Base-by-base conservation (phyloP, 1,140 invertebrate species). In the Hypsibius dujardini region DNA sequence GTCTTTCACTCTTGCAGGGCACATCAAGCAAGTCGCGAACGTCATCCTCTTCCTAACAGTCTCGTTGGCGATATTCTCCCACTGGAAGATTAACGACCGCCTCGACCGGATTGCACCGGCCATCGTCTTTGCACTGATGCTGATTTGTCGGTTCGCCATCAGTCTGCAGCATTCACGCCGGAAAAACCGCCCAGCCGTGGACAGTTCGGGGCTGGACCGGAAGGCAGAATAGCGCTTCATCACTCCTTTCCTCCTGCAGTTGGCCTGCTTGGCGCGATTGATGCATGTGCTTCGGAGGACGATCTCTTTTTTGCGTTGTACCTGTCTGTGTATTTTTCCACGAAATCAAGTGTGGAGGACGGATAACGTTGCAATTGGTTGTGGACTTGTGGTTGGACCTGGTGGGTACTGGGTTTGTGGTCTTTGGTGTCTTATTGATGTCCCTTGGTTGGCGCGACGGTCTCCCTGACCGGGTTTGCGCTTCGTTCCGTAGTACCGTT, bases 51-150 rank as follows among this genome's bases (percentile, higher is more conserved):
- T 67, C 42, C 62, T 67, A 42, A 42, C 42, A 42, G 62, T 67
- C 3, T 67, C 62, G 42, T 67, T 67, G 62, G 62, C 62, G 45
- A 67, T 67, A 14, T 67, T 14, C 42, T 67, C 62, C 7, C 62
- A 67, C 42, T 67, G 62, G 62, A 67, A 67, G 45, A 67, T 67
- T 14, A 67, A 67, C 45, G 62, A 67, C 62, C 62, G 62, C 12
- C 62, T 67, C 3, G 62, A 67, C 42, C 7, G 62, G 42, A 67
- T 67, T 3, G 62, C 62, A 14, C 62, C 62, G 42, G 62, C 62
- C 7, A 67, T 67, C 42, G 62, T 67, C 62, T 67, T 67, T 42
- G 62, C 62, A 3, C 62, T 67, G 62, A 67, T 67, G 62, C 62
- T 67, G 7, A 42, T 67, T 67, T 67, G 62, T 42, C 7, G 62